phyloP scores from a whole-genome alignment of 2,113 vertebrate species.

The Pogonocichla stellata region DNA sequence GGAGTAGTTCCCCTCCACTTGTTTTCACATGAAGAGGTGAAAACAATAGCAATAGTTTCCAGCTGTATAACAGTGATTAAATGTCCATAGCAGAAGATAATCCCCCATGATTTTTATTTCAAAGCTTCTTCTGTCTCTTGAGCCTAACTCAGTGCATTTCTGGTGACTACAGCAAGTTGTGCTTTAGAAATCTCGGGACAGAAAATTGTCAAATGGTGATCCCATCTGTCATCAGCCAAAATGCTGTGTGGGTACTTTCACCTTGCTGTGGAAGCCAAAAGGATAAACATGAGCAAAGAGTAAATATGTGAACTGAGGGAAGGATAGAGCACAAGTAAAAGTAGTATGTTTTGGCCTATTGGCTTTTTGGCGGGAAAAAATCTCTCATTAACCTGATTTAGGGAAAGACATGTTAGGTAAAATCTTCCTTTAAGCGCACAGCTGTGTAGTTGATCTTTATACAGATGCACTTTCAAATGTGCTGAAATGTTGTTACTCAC shows the following conservation, averaged over 20 bases:
- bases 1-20: background rate
- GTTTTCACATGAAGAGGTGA: background rate
- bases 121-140: background rate
- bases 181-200: background rate
- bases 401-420: background rate
- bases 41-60: slow-evolving; percentile 19
- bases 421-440: background rate
- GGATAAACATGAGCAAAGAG: background rate
- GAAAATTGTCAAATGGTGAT: background rate
- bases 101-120: background rate
- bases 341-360: background rate
- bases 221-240: background rate
- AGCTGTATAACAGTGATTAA: background rate
- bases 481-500: background rate
- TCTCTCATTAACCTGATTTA: background rate
- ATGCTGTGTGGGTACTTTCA: background rate
- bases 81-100: background rate
- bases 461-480: background rate
- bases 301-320: background rate
- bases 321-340: background rate
- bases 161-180: background rate
- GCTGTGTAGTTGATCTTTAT: background rate
- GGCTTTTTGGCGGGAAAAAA: background rate
- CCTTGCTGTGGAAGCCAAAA: background rate
- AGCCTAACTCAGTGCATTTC: background rate